These are phyloP conservation scores for Erebia aethiops DNA, from an alignment of 2,888 invertebrate species.

Conservation along the genomic window DNA sequence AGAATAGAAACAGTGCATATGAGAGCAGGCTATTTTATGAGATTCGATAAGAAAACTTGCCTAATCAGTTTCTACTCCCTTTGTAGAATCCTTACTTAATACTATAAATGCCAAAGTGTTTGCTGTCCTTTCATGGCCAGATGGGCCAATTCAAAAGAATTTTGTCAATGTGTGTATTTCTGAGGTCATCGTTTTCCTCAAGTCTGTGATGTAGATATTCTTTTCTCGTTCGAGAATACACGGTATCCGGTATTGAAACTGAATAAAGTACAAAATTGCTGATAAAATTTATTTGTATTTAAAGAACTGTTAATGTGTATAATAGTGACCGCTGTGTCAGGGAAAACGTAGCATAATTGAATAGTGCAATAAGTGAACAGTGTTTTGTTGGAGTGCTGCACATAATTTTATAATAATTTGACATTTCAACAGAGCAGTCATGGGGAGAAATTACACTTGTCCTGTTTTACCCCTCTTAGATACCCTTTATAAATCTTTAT, in stretches of 20 bases:
- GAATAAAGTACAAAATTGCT: conserved; percentile 79
- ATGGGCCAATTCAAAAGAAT: too few species aligned
- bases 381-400: conserved; percentile 26
- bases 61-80: too few species aligned
- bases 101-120: too few species aligned
- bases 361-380: conserved; percentile 71
- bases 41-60: too few species aligned
- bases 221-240: conserved; percentile 47
- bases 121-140: too few species aligned
- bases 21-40: too few species aligned
- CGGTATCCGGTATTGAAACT: conserved; percentile 58
- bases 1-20: too few species aligned
- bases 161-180: too few species aligned
- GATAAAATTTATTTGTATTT: conserved; percentile 68
- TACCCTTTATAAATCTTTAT: too few species aligned
- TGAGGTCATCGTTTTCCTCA: background rate
- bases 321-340: conserved; percentile 55
- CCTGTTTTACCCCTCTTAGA: too few species aligned
- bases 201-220: conserved; percentile 39
- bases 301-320: conserved; percentile 53
- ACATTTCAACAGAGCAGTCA: conserved; percentile 6
- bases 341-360: conserved; percentile 70
- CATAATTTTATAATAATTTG: conserved; percentile 5
- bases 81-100: too few species aligned
- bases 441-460: background rate